Percentiles rank a stretch among this genome's conserved stretches.
These are phyloP conservation scores for Perccottus glenii DNA, from an alignment of 2,113 vertebrate genomes.

Conservation along the genomic window DNA sequence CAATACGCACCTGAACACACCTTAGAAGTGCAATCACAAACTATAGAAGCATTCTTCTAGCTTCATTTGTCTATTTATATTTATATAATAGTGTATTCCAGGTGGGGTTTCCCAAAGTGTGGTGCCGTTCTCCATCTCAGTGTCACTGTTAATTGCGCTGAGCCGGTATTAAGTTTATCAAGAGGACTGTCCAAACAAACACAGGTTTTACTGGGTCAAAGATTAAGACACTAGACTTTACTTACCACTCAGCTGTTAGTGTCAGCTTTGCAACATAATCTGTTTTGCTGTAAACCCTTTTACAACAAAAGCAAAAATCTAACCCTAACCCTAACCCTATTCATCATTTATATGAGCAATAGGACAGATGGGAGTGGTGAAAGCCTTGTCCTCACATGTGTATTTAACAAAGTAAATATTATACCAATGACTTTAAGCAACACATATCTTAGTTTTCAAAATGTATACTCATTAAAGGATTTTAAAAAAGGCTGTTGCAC, in stretches of 20 bases:
- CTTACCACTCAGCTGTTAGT: slow-evolving; percentile 34
- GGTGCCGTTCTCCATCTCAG: slow-evolving; percentile 16
- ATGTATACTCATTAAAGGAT: too few relatives aligned
- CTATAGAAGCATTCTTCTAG: background rate
- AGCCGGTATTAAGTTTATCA: slow-evolving; percentile 49
- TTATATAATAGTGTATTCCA: background rate
- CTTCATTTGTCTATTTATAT: background rate
- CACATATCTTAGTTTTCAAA: too few relatives aligned
- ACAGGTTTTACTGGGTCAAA: slow-evolving; percentile 57
- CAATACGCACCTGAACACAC: slow-evolving; percentile 55
- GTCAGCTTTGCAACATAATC: background rate
- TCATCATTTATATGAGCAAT: too few relatives aligned
- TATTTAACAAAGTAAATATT: too few relatives aligned
- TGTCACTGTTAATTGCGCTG: slow-evolving; percentile 66
- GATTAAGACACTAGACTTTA: slow-evolving; percentile 52
- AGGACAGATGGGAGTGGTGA: too few relatives aligned
- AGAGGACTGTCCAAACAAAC: slow-evolving; percentile 50
- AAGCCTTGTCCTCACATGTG: too few relatives aligned
- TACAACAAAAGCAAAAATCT: background rate
- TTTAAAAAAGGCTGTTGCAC: too few relatives aligned
- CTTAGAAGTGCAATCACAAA: background rate
- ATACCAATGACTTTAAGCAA: too few relatives aligned
- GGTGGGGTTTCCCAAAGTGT: slow-evolving; percentile 2
- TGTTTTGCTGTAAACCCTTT: background rate
- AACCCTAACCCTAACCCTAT: too few relatives aligned